A percentile compares a stretch with the other conserved stretches of the same genome.
Conservation (phyloP, 2,888 invertebrate species). For the Cataglyphis albicans region DNA sequence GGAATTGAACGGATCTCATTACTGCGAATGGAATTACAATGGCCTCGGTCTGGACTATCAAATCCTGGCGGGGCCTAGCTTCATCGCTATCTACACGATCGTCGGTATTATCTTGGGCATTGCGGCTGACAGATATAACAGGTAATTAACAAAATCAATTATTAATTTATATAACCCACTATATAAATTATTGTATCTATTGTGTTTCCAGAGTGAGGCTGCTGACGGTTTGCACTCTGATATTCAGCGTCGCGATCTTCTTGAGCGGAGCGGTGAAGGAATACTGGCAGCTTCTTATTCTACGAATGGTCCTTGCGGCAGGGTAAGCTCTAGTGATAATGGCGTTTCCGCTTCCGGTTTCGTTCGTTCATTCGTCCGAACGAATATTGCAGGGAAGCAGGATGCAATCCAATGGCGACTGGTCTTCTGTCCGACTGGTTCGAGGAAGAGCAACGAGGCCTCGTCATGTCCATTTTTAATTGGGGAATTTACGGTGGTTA, state of each 20-base stretch:
- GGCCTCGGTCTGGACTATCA: constrained; percentile 97
- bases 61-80: constrained; percentile 96
- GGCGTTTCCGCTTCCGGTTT: constrained; percentile 10
- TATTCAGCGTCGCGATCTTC: constrained; percentile 94
- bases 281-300: constrained; percentile 96
- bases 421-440: constrained; percentile 94
- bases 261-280: constrained; percentile 94
- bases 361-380: background rate
- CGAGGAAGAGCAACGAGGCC: constrained; percentile 92
- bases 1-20: constrained; percentile 90
- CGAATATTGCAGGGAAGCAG: constrained; percentile 90
- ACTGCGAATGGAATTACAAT: constrained; percentile 97
- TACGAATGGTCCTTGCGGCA: constrained; percentile 95
- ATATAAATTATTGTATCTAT: background rate
- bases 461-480: constrained; percentile 97
- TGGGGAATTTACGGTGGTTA: constrained; percentile 98
- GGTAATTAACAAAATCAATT: constrained; percentile 77
- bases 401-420: constrained; percentile 94
- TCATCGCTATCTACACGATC: constrained; percentile 96
- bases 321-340: constrained; percentile 87
- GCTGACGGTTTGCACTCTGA: constrained; percentile 91
- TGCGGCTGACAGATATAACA: constrained; percentile 90
- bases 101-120: constrained; percentile 94
- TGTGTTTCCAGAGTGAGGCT: constrained; percentile 89
- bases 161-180: background rate